Evolutionary conservation across 2,797 vertebrate genomes (phyloP), one percentile per base, ranked within the genome.

Genomic region (Gymnothorax javanicus): DNA sequence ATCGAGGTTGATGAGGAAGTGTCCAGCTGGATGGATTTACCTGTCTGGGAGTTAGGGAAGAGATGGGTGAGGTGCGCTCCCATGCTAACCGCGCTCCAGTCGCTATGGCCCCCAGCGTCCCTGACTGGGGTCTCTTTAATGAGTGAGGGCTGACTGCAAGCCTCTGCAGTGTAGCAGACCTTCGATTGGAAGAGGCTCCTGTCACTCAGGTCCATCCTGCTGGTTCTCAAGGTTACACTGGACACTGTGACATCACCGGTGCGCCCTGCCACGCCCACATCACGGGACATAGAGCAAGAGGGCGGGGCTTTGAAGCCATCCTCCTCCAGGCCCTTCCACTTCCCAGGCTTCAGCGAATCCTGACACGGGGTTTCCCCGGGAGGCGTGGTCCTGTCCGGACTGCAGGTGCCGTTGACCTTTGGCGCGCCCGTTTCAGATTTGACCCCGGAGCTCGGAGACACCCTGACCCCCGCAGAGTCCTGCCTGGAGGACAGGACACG

Each of bases 81-180:
- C 11, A 86, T 90, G 50, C 88, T 94, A 77, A 25, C 92, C 89
- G 92, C 86, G 89, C 93, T 96, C 96, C 96, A 95, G 83, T 95
- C 92, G 0, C 89, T 88, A 17, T 86, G 93, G 77, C 91, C 94
- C 43, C 90, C 90, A 71, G 92, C 94, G 7, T 97, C 97, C 88
- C 95, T 94, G 75, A 96, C 97, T 0, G 96, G 96, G 85, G 94
- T 83, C 89, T 97, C 97, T 88, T 92, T 93, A 62, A 94, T 73
- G 75, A 92, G 89, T 75, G 91, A 89, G 20, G 84, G 86, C 62
- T 84, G 88, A 67, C 85, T 90, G 84, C 94, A 81, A 27, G 85
- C 82, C 11, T 84, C 77, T 4, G 86, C 75, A 86, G 90, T 92
- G 25, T 83, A 56, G 71, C 57, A 83, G 27, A 83, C 88, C 77